Evolutionary conservation across 2,113 vertebrate genomes (phyloP), one percentile per base, ranked within the genome.

Genomic region (Tachuris rubrigastra): DNA sequence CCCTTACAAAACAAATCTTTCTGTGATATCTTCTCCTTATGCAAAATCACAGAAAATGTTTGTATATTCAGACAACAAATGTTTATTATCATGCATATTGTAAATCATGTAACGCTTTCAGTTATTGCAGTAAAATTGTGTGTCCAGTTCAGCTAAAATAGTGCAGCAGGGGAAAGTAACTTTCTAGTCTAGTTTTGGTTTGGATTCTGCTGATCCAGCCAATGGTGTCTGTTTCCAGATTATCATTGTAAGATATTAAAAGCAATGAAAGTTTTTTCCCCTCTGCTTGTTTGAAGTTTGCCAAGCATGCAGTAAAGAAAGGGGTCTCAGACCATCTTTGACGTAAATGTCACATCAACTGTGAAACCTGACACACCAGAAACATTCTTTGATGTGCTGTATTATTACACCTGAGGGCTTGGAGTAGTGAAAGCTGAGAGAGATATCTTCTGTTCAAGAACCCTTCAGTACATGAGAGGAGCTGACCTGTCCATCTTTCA

Each of bases 31-130:
- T 11, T 76, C 58, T 58, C 24, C 27, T 37, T 85, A 42, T 10
- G 12, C n/a, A 53, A 75, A 81, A 58, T 39, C 28, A 75, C 39
- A 53, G 63, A 19, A 74, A 53, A 25, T 23, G 13, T 47, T 65
- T 59, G 44, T 81, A 10, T 39, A 8, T 44, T 67, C 47, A 68
- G 77, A 37, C 31, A 66, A 37, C 14, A 52, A 42, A 8, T 68
- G 2, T 50, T 63, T 72, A 44, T 79, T 89, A 14, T 42, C 39
- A 30, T 9, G 9, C 14, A 7, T 52, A 41, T 30, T 44, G 18
- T 44, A 44, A 44, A 44, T 68, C 12, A 3, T 0, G 0, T 49
- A 35, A 46, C 14, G 39, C 21, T 67, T 8, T 56, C 25, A 42
- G 12, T 66, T 93, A 49, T 5, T 89, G 68, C 56, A 39, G 47